Percentiles rank a stretch among this genome's conserved stretches.
Evolutionary conservation across 1,140 invertebrate genomes (phyloP).

Genomic region (Hylaeus volcanicus): DNA sequence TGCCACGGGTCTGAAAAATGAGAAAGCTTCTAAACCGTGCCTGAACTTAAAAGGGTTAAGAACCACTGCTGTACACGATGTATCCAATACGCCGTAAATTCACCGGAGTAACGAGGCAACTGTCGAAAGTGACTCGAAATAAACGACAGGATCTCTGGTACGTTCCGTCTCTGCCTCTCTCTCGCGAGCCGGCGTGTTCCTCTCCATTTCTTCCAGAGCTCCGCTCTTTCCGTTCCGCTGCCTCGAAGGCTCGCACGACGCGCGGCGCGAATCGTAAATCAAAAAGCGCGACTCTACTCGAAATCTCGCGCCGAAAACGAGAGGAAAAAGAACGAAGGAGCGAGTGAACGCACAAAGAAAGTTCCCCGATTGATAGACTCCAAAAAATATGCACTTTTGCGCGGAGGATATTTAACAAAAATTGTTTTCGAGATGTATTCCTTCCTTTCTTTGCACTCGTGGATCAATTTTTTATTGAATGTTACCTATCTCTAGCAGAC

Average conservation of each 20-base stretch:
- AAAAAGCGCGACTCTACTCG: constrained; percentile 62
- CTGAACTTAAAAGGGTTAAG: too few species aligned
- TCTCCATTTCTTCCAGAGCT: constrained; percentile 49
- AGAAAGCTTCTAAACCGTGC: too few species aligned
- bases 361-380: too few species aligned
- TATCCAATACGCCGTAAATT: constrained; percentile 75
- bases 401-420: too few species aligned
- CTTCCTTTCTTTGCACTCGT: too few species aligned
- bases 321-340: constrained; percentile 14
- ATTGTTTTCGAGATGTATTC: too few species aligned
- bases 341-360: too few species aligned
- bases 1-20: too few species aligned
- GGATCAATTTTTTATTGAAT: too few species aligned
- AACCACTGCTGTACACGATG: constrained; percentile 25
- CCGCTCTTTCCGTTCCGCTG: constrained; percentile 59
- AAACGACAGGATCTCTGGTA: constrained; percentile 66
- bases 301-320: constrained; percentile 55
- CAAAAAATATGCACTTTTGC: too few species aligned
- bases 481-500: too few species aligned
- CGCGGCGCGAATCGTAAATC: constrained; percentile 73
- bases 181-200: constrained; percentile 20
- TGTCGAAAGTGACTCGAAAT: constrained; percentile 78
- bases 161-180: constrained; percentile 22
- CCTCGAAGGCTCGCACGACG: constrained; percentile 56
- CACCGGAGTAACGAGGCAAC: constrained; percentile 77